Conservation (phyloP, 2,113 vertebrate species). For the Poecilia latipinna region DNA sequence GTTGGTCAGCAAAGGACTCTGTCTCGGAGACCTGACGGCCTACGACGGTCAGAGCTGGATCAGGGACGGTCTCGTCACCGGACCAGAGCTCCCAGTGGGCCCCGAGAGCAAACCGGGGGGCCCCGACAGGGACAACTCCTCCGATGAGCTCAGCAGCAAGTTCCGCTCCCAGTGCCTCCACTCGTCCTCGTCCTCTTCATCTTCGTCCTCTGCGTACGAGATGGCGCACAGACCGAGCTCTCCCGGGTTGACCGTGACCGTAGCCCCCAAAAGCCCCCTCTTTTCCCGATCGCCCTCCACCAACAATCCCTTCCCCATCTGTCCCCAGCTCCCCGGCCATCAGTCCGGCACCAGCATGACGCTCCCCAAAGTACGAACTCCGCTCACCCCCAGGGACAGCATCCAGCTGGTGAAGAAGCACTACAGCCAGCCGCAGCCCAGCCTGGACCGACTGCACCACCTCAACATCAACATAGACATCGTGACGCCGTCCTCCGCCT, state of each 20-base stretch:
- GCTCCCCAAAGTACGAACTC: conserved; percentile 85
- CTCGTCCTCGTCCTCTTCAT: conserved; percentile 83
- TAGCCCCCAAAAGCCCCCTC: conserved; percentile 65
- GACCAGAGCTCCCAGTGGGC: conserved; percentile 23
- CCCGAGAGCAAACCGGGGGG: not conserved
- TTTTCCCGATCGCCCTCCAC: conserved; percentile 68
- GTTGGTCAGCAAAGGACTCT: conserved; percentile 46
- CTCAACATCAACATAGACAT: conserved; percentile 79
- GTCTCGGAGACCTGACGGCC: conserved; percentile 39
- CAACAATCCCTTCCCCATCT: conserved; percentile 60
- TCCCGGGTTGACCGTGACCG: conserved; percentile 49
- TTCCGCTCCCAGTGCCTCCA: conserved; percentile 81
- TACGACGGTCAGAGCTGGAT: conserved; percentile 26
- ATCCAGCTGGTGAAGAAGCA: conserved; percentile 90
- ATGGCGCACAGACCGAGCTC: conserved; percentile 69
- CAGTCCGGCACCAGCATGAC: conserved; percentile 85
- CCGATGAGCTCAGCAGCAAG: conserved; percentile 82
- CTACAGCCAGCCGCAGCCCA: conserved; percentile 87
- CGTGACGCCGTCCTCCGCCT: conserved; percentile 54
- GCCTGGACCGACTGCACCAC: conserved; percentile 73
- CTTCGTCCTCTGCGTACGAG: conserved; percentile 82
- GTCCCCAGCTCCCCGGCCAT: conserved; percentile 44
- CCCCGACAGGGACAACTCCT: conserved; percentile 73
- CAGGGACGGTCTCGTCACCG: conserved; percentile 25
- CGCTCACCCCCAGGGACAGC: conserved; percentile 85